Base-by-base conservation (phyloP, 2,113 vertebrate genomes). In the Ochotona princeps region DNA sequence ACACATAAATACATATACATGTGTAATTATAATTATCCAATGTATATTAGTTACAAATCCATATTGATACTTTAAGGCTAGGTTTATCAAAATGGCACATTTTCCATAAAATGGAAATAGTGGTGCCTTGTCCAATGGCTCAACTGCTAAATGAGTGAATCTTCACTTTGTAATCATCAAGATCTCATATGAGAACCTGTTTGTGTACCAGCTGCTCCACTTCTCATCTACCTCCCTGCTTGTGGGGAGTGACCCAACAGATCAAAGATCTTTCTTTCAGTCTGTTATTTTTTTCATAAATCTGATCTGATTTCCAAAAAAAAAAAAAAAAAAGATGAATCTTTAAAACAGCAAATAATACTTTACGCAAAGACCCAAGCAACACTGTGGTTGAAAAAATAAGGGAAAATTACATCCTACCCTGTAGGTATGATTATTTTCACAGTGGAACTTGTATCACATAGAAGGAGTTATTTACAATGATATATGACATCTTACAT, bases 391-490 rank as follows among this genome's bases (percentile, higher is more conserved):
- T 44, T 44, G 7, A 83, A 7, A 95, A 90, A 76, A 74, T 4
- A 35, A n/a, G 8, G 26, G 28, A 44, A 65, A 28, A 8, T 70
- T 44, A 15, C 9, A 57, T 38, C 2, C 30, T 89, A 54, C 5
- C 8, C 9, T 80, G 51, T n/a, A 15, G 1, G 47, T 70, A 1
- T 18, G 94, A 94, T 94, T 85, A 63, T 38, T 96, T 26, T 92
- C 47, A 63, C 49, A 76, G 61, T 70, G 28, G 15, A 38, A 85
- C 7, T 63, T 70, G 78, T 57, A 82, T 30, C 20, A 81, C 13
- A 81, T 57, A 61, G 15, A 73, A 54, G 81, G 44, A 81, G 11
- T 84, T 82, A 87, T 65, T 82, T 44, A 81, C 0, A 30, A 9
- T 70, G 49, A 7, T 88, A 7, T 35, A 63, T 26, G 4, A 9